Percentiles rank a stretch among this genome's conserved stretches.
phyloP scores from a whole-genome alignment of 2,113 vertebrate genomes.

The Hydropotes inermis region DNA sequence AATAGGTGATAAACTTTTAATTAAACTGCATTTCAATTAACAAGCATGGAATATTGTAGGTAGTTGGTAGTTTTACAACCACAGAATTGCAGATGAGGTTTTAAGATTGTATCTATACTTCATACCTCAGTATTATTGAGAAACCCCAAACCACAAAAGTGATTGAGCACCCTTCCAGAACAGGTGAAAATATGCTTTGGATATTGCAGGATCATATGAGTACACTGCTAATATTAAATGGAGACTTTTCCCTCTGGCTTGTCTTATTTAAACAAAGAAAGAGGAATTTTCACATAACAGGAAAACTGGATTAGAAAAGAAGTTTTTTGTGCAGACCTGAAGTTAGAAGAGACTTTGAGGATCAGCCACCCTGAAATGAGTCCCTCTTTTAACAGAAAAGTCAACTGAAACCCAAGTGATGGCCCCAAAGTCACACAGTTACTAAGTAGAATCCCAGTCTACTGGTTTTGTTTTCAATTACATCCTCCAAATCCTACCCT shows the following conservation, averaged over 20 bases:
- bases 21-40: neutral
- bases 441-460: neutral
- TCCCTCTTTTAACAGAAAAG: neutral
- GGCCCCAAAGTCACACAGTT: neutral
- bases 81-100: neutral
- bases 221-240: neutral
- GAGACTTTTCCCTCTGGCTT: neutral
- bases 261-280: neutral
- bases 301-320: neutral
- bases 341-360: neutral
- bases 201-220: neutral
- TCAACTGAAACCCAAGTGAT: neutral
- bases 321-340: neutral
- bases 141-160: conserved; percentile 10
- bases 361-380: neutral
- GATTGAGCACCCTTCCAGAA: neutral
- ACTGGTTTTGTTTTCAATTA: conserved; percentile 1
- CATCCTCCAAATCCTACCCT: neutral
- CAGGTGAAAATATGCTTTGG: neutral
- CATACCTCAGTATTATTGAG: neutral
- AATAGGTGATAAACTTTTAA: neutral
- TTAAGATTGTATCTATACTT: conserved; percentile 18
- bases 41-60: neutral
- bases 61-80: neutral
- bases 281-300: neutral